Base-by-base conservation (phyloP, 2,888 invertebrate genomes). In the Bombylius discolor region DNA sequence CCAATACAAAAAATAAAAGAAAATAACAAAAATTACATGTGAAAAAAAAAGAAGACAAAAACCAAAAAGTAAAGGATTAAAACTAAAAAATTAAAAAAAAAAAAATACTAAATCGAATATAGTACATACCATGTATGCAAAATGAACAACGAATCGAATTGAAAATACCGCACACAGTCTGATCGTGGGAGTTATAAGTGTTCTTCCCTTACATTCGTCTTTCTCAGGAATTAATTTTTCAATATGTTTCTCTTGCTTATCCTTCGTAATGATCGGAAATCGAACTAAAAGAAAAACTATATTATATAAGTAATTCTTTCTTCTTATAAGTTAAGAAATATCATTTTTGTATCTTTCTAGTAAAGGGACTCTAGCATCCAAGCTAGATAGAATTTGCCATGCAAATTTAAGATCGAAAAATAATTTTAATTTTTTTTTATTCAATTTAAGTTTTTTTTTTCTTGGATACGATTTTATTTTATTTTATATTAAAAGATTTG, bases 181-280 rank as follows among this genome's bases (percentile, higher is more conserved):
- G 57, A 59, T 59, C 59, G 59, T 59, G 59, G 59, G 59, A 59
- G 59, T 59, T 55, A 53, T 39, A 14, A 36, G 46, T 45, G 36
- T 12, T 51, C 44, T 55, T 59, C 55, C 39, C 23, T 23, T 58
- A 54, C 51, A 45, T 51, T 50, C 53, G 54, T 47, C 44, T 52
- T 51, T 52, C 53, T 47, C 45, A 46, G 49, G 59, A 59, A 59
- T 57, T 59, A 59, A 59, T 59, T 59, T 59, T 59, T 59, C 59
- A 59, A 59, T 57, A 59, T 59, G 59, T 59, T 57, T 52, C 56
- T 47, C 51, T 49, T 47, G 49, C 11, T 59, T 57, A 59, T 57
- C 57, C 49, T 51, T 51, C 52, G 53, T 49, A 56, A 57, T 47
- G 55, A 55, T 57, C 52, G 48, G 54, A 45, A 53, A 42, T 42